Evolutionary conservation across 2,888 invertebrate genomes (phyloP).

Genomic region (Rhamphomyia laevipes): DNA sequence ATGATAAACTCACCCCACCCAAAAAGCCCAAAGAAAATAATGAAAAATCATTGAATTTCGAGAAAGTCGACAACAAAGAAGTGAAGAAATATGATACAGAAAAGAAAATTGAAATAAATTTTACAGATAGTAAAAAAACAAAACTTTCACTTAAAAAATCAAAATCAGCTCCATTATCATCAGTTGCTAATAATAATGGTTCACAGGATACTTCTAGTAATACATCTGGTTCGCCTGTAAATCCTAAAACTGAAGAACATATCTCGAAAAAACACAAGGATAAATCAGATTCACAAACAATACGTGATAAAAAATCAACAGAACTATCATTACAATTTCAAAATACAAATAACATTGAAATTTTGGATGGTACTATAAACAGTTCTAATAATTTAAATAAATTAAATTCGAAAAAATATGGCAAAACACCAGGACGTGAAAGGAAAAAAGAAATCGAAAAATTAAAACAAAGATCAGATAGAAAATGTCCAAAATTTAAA

Average conservation of each 20-base stretch:
- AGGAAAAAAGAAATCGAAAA: conserved; percentile 25
- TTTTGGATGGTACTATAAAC: conserved; percentile 6
- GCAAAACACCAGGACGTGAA: conserved; percentile 37
- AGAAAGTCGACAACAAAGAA: neutral
- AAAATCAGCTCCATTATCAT: conserved; percentile 15
- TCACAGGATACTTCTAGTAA: neutral
- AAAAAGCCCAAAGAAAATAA: conserved; percentile 7
- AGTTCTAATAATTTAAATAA: conserved; percentile 16
- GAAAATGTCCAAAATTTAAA: conserved; percentile 16
- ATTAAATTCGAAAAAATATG: conserved; percentile 25
- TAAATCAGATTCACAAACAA: conserved; percentile 10
- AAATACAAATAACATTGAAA: conserved; percentile 10
- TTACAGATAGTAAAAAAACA: conserved; percentile 12
- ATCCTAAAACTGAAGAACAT: conserved; percentile 9
- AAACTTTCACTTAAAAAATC: conserved; percentile 13
- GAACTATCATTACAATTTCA: conserved; percentile 10
- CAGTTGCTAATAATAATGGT: conserved; percentile 13
- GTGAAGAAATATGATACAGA: neutral
- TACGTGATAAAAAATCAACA: conserved; percentile 8
- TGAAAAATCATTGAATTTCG: neutral
- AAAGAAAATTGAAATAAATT: conserved; percentile 1
- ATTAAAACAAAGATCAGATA: conserved; percentile 10
- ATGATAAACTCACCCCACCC: conserved; percentile 14
- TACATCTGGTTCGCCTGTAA: conserved; percentile 5
- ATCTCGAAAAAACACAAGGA: conserved; percentile 12